These are phyloP conservation scores for Argyresthia goedartella DNA, from an alignment of 2,888 invertebrate species.

Conservation along the genomic window DNA sequence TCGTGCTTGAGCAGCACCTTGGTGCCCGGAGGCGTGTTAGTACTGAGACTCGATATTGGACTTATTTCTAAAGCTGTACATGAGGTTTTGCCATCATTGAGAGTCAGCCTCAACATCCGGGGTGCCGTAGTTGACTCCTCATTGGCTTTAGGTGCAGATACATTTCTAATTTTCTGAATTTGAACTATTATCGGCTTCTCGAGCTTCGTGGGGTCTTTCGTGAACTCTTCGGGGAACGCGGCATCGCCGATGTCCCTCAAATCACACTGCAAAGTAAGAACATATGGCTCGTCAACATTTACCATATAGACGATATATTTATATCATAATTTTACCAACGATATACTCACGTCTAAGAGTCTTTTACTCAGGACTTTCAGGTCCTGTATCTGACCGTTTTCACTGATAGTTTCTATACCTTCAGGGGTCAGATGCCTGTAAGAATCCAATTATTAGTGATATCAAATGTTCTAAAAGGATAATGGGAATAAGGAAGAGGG, in stretches of 20 bases:
- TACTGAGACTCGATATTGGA: constrained; percentile 76
- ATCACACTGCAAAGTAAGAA: constrained; percentile 73
- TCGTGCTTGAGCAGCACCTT: constrained; percentile 74
- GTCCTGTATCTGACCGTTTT: constrained; percentile 75
- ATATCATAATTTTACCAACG: not conserved
- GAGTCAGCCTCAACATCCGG: constrained; percentile 83
- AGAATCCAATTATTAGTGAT: constrained; percentile 24
- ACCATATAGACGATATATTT: not conserved
- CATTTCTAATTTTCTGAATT: constrained; percentile 89
- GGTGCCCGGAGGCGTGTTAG: constrained; percentile 91
- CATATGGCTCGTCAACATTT: too few relatives aligned
- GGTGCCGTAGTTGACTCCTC: constrained; percentile 88
- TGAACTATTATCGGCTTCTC: constrained; percentile 82
- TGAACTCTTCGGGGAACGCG: constrained; percentile 77
- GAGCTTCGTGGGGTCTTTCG: constrained; percentile 67
- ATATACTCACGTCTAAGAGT: constrained; percentile 78
- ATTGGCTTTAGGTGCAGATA: constrained; percentile 91
- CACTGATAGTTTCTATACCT: constrained; percentile 76
- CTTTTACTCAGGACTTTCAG: constrained; percentile 73
- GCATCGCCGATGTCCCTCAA: constrained; percentile 85
- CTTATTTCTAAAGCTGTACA: constrained; percentile 85
- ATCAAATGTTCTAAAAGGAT: not conserved
- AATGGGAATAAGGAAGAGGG: constrained; percentile 8
- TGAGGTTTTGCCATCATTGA: constrained; percentile 87
- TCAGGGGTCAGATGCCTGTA: constrained; percentile 81